phyloP scores from a whole-genome alignment of 2,888 invertebrate species.

The Carabus problematicus region DNA sequence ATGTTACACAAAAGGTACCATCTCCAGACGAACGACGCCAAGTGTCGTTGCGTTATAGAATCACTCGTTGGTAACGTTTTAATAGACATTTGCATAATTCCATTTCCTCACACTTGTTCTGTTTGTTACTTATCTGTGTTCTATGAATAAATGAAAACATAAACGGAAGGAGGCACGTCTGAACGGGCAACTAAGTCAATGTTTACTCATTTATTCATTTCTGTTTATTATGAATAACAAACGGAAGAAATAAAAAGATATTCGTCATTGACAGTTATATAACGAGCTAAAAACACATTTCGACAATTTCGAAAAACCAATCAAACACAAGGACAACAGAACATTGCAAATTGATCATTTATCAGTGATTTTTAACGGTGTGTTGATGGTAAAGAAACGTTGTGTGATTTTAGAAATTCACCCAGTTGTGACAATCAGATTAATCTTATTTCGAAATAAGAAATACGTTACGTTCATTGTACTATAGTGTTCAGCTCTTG shows the following conservation, averaged over 20 bases:
- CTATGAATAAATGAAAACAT: conserved; percentile 9
- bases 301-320: too few relatives aligned
- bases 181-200: conserved; percentile 18
- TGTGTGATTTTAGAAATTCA: background rate
- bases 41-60: background rate
- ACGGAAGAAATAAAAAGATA: too few relatives aligned
- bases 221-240: too few relatives aligned
- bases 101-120: conserved; percentile 18
- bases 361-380: too few relatives aligned
- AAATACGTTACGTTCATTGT: background rate
- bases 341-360: too few relatives aligned
- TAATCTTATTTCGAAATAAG: conserved; percentile 8
- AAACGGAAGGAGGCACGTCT: conserved; percentile 24
- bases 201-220: background rate
- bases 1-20: conserved; percentile 25
- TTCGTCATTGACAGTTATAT: too few relatives aligned
- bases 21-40: background rate
- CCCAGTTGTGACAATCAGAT: conserved; percentile 13
- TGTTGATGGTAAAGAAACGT: too few relatives aligned
- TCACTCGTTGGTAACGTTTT: conserved; percentile 28
- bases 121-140: background rate
- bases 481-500: background rate
- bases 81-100: conserved; percentile 31
- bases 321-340: too few relatives aligned
- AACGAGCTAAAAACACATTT: too few relatives aligned